Base-by-base conservation (phyloP, 2,888 invertebrate species). In the Drosophila subsilvestris region DNA sequence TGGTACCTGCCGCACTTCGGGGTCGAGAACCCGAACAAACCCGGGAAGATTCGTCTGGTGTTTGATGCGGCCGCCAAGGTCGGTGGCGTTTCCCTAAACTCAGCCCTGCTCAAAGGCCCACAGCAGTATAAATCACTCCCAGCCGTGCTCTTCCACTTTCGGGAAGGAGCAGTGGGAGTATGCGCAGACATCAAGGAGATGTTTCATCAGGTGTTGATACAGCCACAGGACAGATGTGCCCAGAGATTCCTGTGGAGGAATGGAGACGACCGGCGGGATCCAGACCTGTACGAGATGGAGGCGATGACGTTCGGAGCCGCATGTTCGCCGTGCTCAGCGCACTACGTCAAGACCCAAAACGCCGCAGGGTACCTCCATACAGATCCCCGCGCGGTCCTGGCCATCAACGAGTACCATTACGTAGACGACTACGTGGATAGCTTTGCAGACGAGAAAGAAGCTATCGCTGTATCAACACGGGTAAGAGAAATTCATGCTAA, bases 1-100 rank as follows among this genome's bases (percentile, higher is more conserved):
- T 58, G 58, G 63, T 53, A 63, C 20, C 37, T 63, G 45, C 45
- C 58, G 37, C 63, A 58, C n/a, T 63, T 63, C 25, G 63, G 43
- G 10, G 56, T 56, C 1, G 43, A 32, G 27, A 63, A 50, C 18
- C 56, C 56, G 17, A 45, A 60, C 17, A 53, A 53, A 45, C 60
- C 60, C 7, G 51, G 51, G 51, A 58, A 58, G 20, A 50, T 58
- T 12, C 43, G 17, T 8, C 42, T 58, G 10, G 56, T 47, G 1
- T 56, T 49, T 5, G 42, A 48, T 9, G 45, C 56, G 20, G 47
- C 47, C 29, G 37, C 32, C 14, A 44, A 27, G 29, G 29, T 32
- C 4, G 32, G 37, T 6, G 20, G n/a, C 1, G 32, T 47, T 4
- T 61, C 42, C 8, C 17, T 54, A 10, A 65, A 60, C 9, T 43